A percentile compares a stretch with the other conserved stretches of the same genome.
Conservation (phyloP, 2,888 invertebrate genomes). For the Bhutanitis thaidina region DNA sequence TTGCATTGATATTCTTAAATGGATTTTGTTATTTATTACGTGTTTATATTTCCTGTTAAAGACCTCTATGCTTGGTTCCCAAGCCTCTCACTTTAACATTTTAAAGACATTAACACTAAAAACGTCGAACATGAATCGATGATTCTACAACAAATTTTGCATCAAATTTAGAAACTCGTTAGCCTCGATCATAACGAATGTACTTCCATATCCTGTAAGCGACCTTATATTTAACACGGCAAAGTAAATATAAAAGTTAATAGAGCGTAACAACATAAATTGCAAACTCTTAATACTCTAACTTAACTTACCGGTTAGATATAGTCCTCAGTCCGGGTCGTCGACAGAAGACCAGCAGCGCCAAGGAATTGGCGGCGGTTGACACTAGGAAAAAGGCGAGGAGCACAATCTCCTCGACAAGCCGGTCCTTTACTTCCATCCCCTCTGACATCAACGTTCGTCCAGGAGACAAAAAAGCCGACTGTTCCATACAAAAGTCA, state of each 20-base stretch:
- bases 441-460: constrained; percentile 71
- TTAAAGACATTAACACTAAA: background rate
- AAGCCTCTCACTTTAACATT: constrained; percentile 2
- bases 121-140: constrained; percentile 2
- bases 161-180: constrained; percentile 29
- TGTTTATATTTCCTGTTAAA: background rate
- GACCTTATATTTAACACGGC: constrained; percentile 12
- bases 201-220: constrained; percentile 21
- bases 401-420: constrained; percentile 72
- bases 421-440: constrained; percentile 70
- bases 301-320: constrained; percentile 84
- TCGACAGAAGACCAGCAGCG: constrained; percentile 86
- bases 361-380: constrained; percentile 85
- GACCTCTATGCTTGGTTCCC: background rate
- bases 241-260: constrained; percentile 14
- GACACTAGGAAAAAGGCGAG: constrained; percentile 82
- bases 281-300: background rate
- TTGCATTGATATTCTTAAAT: too few species aligned
- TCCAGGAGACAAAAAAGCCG: constrained; percentile 65
- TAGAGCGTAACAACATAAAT: constrained; percentile 8
- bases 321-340: constrained; percentile 87
- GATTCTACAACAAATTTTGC: constrained; percentile 23
- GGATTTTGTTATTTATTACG: background rate
- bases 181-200: constrained; percentile 24
- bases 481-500: constrained; percentile 66